Evolutionary conservation across 2,888 invertebrate genomes (phyloP).

Genomic region (Habrosyne pyritoides): DNA sequence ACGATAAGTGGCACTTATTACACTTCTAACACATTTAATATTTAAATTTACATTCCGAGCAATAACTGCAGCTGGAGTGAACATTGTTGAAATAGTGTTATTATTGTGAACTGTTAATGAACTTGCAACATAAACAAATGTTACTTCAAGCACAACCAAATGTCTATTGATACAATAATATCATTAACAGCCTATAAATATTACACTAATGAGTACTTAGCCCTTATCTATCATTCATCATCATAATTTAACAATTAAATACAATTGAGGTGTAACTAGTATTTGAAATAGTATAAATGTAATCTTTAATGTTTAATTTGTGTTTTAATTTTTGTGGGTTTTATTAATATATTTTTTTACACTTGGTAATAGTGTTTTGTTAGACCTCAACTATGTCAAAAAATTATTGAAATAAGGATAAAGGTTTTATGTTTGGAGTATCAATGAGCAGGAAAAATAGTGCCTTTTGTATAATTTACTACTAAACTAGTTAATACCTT

Average conservation of each 20-base stretch:
- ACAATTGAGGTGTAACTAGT: neutral
- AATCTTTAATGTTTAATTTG: no score
- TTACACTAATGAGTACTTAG: neutral
- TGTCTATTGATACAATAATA: slow-evolving; percentile 1
- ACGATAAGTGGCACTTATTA: neutral
- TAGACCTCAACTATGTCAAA: no score
- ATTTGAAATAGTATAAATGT: neutral
- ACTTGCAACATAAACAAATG: neutral
- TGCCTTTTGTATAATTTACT: no score
- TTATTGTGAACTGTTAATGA: no score
- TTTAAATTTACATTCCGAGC: neutral
- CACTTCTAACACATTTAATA: neutral
- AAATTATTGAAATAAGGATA: no score
- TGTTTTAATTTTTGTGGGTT: neutral
- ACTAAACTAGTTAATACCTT: no score
- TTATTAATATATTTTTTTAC: neutral
- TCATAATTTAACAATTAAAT: neutral
- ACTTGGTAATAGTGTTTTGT: no score
- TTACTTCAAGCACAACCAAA: neutral
- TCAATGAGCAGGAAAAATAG: no score
- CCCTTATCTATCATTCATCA: neutral
- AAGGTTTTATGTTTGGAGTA: no score
- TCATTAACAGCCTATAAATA: slow-evolving; percentile 1
- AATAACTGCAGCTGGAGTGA: neutral
- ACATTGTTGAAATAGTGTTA: neutral